phyloP scores from a whole-genome alignment of 2,113 vertebrate species.

The Mirza zaza region DNA sequence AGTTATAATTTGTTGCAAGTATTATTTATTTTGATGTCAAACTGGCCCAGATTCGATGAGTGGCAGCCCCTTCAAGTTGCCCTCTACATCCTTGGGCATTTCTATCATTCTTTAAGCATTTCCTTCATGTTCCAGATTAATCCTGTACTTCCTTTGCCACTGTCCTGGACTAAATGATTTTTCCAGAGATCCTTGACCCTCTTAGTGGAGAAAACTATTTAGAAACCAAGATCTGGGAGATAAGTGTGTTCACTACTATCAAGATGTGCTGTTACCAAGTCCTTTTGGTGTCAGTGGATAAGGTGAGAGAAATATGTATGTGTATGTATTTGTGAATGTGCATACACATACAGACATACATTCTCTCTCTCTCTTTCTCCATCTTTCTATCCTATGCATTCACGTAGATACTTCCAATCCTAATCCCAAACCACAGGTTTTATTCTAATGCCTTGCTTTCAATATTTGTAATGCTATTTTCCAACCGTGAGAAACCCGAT shows the following conservation, averaged over 20 bases:
- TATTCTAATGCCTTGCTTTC: neutral
- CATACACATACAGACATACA: neutral
- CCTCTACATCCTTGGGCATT: neutral
- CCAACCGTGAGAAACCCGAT: neutral
- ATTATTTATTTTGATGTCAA: conserved; percentile 16
- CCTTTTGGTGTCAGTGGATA: neutral
- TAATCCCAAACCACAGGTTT: neutral
- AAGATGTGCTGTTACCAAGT: neutral
- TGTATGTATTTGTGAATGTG: neutral
- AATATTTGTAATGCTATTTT: neutral
- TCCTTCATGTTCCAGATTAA: neutral
- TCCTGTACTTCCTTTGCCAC: neutral
- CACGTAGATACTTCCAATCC: neutral
- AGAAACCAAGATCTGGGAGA: neutral
- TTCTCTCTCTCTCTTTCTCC: neutral
- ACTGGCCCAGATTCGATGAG: neutral
- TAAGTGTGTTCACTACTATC: neutral
- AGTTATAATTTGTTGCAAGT: neutral
- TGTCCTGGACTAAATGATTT: neutral
- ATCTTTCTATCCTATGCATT: neutral
- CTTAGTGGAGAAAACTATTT: neutral
- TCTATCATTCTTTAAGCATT: neutral
- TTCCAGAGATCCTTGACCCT: neutral
- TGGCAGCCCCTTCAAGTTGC: neutral
- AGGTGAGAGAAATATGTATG: neutral